phyloP scores from a whole-genome alignment of 2,888 invertebrate species.

The Cheilosia soror region DNA sequence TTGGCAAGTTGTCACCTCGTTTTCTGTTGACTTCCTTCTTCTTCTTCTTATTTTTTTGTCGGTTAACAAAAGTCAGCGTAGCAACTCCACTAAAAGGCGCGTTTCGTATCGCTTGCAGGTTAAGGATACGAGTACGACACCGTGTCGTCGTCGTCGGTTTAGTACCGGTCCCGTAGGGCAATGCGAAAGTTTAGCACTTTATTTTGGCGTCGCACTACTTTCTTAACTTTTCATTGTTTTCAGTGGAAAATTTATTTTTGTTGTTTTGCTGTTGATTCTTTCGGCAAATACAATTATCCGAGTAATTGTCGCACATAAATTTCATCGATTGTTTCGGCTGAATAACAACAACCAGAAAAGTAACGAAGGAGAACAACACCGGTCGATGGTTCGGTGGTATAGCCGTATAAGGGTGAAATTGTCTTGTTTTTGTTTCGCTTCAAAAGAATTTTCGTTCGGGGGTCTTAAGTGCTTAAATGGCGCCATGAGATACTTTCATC shows the following conservation, averaged over 20 bases:
- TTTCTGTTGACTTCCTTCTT: slow-evolving; percentile 35
- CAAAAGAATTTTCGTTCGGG: not conserved
- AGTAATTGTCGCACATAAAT: slow-evolving; percentile 69
- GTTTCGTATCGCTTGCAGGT: slow-evolving; percentile 4
- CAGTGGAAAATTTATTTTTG: slow-evolving; percentile 47
- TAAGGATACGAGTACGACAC: slow-evolving; percentile 25
- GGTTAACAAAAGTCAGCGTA: slow-evolving; percentile 28
- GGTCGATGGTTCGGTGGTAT: not conserved
- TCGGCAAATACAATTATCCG: slow-evolving; percentile 66
- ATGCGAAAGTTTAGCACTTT: slow-evolving; percentile 70
- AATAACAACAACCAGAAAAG: slow-evolving; percentile 38
- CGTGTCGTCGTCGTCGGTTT: slow-evolving; percentile 26
- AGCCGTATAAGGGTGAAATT: not conserved
- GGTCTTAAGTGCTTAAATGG: slow-evolving; percentile 26
- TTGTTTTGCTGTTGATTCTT: slow-evolving; percentile 62
- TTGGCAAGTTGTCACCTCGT: slow-evolving; percentile 72
- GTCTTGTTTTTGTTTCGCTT: slow-evolving; percentile 10
- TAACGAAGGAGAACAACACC: slow-evolving; percentile 6
- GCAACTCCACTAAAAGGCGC: slow-evolving; percentile 29
- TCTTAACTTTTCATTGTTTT: slow-evolving; percentile 63
- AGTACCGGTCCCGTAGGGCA: slow-evolving; percentile 30
- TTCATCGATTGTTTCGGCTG: slow-evolving; percentile 47
- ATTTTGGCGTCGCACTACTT: slow-evolving; percentile 72
- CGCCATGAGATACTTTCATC: slow-evolving; percentile 25
- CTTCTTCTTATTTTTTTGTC: not conserved